These are phyloP conservation scores for Brachionus rubens DNA, from an alignment of 1,140 invertebrate genomes.

Conservation along the genomic window DNA sequence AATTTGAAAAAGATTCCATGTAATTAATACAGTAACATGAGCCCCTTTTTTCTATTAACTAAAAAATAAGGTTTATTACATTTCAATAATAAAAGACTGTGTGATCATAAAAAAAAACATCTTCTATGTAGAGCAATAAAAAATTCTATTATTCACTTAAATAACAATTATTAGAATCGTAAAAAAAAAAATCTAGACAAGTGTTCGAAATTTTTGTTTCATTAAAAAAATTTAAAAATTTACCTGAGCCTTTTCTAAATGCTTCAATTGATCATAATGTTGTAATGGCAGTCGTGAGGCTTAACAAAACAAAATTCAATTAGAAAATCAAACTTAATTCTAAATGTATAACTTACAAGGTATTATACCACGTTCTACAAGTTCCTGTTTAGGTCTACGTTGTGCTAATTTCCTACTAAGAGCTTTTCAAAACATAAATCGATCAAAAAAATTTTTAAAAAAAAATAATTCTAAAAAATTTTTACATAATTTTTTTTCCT, in stretches of 20 bases:
- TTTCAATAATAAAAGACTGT: too few species aligned
- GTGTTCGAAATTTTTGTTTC: too few species aligned
- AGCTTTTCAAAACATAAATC: constrained; percentile 16
- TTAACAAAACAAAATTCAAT: neutral
- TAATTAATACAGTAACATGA: too few species aligned
- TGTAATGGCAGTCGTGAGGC: constrained; percentile 1
- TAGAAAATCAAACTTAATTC: neutral
- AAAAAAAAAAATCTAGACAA: too few species aligned
- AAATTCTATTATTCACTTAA: too few species aligned
- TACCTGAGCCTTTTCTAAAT: constrained; percentile 44
- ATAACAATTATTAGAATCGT: too few species aligned
- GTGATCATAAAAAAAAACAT: too few species aligned
- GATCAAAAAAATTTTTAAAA: neutral
- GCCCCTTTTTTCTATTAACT: too few species aligned
- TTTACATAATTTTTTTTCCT: constrained; percentile 40
- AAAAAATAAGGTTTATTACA: too few species aligned
- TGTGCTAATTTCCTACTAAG: constrained; percentile 4
- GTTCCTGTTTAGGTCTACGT: constrained; percentile 10
- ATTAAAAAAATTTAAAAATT: neutral
- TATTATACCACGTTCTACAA: constrained; percentile 35
- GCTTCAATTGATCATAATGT: constrained; percentile 26
- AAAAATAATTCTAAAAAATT: neutral
- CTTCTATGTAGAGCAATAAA: too few species aligned
- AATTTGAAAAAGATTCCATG: too few species aligned
- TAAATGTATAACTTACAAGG: constrained; percentile 17